Evolutionary conservation across 2,797 vertebrate genomes (phyloP), one percentile per base, ranked within the genome.

Genomic region (Sebastes itinus): DNA sequence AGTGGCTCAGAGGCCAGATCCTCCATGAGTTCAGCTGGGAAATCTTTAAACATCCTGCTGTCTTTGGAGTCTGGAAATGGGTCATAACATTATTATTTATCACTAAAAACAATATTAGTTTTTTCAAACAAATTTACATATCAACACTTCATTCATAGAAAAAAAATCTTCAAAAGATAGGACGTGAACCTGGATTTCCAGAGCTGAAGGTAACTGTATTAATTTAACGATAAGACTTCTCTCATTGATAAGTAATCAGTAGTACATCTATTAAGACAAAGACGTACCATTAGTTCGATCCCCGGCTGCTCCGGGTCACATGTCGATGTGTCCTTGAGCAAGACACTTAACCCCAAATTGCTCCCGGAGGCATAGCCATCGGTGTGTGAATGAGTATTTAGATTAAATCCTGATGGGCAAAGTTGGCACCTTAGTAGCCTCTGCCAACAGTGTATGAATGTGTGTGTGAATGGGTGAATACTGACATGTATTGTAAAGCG

Each of bases 11-110:
- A 77, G 7, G 95, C 93, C 79, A 99, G 83, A 0, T 94, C 92
- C 0, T 87, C 23, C 75, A 98, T 85, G 5, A 99, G 81, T 3
- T 97, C 94, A 38, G 70, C 74, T 20, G 98, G 97, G 82, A 99
- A 96, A 62, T 88, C 93, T 75, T 67, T 86, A 84, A 99, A 99
- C 92, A 99, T 88, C 85, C 93, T 95, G 89, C 97, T 96, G 20
- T 58, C 20, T 25, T 83, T 87, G 33, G 80, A 73, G 77, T 89
- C 98, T 99, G 87, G 46, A 82, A 77, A 77, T 6, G 7, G 38
- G 27, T 8, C 12, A 68, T 8, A 12, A 32, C 2, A n/a, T 22
- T 9, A 42, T 8, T 4, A 16, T 38, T 12, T 7, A 33, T 63
- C 20, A 68, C 27, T 42, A 25, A 60, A 20, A 27, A 66, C 33